Base-by-base conservation (phyloP, 2,113 vertebrate genomes). In the Myrmophylax atrothorax region DNA sequence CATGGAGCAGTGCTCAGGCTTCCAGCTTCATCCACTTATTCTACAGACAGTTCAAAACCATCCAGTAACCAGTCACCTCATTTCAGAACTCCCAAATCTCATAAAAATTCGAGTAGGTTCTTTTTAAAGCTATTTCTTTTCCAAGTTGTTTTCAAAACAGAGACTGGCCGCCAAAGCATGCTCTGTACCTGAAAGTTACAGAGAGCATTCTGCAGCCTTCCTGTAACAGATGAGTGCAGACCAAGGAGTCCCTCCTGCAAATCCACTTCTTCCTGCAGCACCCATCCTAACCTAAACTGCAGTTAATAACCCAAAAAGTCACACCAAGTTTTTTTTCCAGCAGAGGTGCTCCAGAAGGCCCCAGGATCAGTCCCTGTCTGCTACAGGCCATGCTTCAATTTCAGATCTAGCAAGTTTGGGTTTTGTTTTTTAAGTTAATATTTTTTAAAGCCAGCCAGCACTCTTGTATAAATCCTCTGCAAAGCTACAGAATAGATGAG, bases 401-500 rank as follows among this genome's bases (percentile, higher is more conserved):
- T 82, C 74, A 85, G 24, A 78, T 68, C 17, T 31, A 70, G 15
- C 23, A 72, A 35, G 18, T 77, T 64, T 52, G 55, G 38, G 2
- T 8, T 67, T 81, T 59, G 33, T 9, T 46, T 63, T 44, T 70
- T 18, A 19, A 52, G 60, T 25, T 38, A 18, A 4, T 46, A 3
- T 14, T 26, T 53, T 78, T 53, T 62, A 49, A 69, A 85, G 66
- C 19, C 40, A 95, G 56, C 37, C 89, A 76, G 50, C 58, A 82
- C 53, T 87, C 62, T 87, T 89, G 70, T 55, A 0, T n/a, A 91
- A 94, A 37, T 37, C 46, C 70, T 85, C 81, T 3, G 16, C 93
- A 93, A 73, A 91, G 78, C 87, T 78, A 77, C 59, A 75, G 68
- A 53, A 82, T 3, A 87, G 59, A 91, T 24, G 53, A 92, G 96